A percentile compares a stretch with the other conserved stretches of the same genome.
These are phyloP conservation scores for Microtus ochrogaster DNA, from an alignment of 2,113 vertebrate genomes.

Conservation along the genomic window DNA sequence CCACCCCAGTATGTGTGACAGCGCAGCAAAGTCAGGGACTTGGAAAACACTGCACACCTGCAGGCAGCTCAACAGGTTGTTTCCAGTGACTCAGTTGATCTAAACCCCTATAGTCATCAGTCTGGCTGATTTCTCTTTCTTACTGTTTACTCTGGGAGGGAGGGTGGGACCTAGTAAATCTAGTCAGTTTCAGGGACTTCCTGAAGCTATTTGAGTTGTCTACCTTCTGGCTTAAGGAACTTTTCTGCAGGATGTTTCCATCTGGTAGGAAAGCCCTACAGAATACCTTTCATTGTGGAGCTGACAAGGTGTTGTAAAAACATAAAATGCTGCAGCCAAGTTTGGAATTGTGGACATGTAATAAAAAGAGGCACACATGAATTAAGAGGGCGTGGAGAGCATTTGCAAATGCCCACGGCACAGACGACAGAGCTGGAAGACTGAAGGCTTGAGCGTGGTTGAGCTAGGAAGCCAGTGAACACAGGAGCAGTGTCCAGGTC, in stretches of 20 bases:
- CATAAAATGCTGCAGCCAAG: background rate
- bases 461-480: background rate
- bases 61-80: background rate
- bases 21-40: background rate
- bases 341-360: background rate
- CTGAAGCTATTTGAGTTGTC: background rate
- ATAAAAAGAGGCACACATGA: background rate
- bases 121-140: background rate
- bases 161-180: background rate
- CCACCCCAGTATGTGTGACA: background rate
- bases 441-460: background rate
- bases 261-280: background rate
- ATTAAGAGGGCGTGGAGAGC: background rate
- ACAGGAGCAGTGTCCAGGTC: background rate
- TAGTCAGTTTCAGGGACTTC: background rate
- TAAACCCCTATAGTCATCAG: background rate
- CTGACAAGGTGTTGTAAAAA: background rate
- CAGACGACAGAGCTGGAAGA: background rate
- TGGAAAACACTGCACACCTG: background rate
- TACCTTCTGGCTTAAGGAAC: background rate
- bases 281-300: background rate
- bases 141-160: background rate
- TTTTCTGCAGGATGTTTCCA: background rate
- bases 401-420: background rate
- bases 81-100: background rate